phyloP scores from a whole-genome alignment of 1,140 invertebrate genomes.

The Cyphomyrmex costatus region DNA sequence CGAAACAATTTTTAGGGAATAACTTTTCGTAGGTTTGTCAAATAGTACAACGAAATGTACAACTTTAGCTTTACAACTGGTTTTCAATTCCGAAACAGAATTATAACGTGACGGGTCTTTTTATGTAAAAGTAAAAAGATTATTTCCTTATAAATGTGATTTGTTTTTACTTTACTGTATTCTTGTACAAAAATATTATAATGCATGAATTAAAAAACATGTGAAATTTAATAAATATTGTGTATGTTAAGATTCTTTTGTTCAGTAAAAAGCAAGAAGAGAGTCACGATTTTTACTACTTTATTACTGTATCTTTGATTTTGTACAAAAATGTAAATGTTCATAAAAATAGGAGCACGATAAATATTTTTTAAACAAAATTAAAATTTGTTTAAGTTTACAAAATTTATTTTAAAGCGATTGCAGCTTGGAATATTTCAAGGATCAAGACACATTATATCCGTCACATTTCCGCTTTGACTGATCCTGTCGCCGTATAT shows the following conservation, averaged over 20 bases:
- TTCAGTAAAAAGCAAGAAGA: background rate
- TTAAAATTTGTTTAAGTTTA: conserved; percentile 2
- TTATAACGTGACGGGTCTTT: background rate
- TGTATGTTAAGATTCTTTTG: background rate
- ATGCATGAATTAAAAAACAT: background rate
- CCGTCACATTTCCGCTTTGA: background rate
- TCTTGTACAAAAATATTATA: background rate
- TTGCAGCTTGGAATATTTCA: conserved; percentile 10
- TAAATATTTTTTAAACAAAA: background rate
- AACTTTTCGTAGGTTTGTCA: background rate
- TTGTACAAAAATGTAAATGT: background rate
- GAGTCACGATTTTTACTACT: background rate
- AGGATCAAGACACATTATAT: background rate
- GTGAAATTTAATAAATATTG: too few species aligned
- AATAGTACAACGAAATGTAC: background rate
- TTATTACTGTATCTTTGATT: background rate
- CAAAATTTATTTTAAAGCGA: background rate
- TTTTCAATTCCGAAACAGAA: background rate
- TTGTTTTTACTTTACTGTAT: background rate
- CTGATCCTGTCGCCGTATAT: background rate
- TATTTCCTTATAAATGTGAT: background rate
- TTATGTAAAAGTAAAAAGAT: background rate
- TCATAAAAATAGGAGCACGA: background rate
- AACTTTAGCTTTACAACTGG: background rate
- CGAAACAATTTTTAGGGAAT: conserved; percentile 33